Base-by-base conservation (phyloP, 1,140 invertebrate species). In the Drosophila neocordata region DNA sequence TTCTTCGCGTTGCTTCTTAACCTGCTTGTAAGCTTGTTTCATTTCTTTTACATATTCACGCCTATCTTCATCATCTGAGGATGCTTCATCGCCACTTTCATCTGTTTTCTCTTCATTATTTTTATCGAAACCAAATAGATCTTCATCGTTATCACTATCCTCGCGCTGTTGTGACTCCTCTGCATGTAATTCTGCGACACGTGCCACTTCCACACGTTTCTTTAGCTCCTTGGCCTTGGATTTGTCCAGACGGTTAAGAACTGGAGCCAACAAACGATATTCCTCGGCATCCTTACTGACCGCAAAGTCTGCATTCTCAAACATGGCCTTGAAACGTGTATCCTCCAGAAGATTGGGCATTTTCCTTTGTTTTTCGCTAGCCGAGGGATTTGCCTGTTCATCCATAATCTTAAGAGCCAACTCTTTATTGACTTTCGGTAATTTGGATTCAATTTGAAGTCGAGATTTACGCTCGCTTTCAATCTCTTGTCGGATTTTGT, bases 221-320 rank as follows among this genome's bases (percentile, higher is more conserved):
- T 93, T 92, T 57, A 94, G 77, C 90, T 93, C 92, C 92, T 95
- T 95, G 65, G 93, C 92, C 83, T 94, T 94, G 2, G 91, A 92
- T 88, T 95, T 96, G 66, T 96, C 94, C 41, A 98, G 90, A 85
- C 96, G 95, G 35, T 97, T 96, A 13, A 98, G 92, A 13, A 98
- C 96, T 27, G 97, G 97, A 93, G 98, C 98, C n/a, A 98, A 91
- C 24, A 98, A 92, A 78, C 95, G 93, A 91, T 95, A 98, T 90
- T 97, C 96, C 81, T 98, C 96, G 57, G 96, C 95, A 78, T 95
- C 94, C 82, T 95, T 96, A 83, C 99, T 96, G 61, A 99, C 95
- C 93, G 98, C 95, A 92, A 98, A 99, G 84, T 99, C 97, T 34
- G 97, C 95, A 94, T 99, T 98, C 75, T 94, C 94, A 92, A 99